phyloP scores from a whole-genome alignment of 2,888 invertebrate species.

The Luperina nickerlii region DNA sequence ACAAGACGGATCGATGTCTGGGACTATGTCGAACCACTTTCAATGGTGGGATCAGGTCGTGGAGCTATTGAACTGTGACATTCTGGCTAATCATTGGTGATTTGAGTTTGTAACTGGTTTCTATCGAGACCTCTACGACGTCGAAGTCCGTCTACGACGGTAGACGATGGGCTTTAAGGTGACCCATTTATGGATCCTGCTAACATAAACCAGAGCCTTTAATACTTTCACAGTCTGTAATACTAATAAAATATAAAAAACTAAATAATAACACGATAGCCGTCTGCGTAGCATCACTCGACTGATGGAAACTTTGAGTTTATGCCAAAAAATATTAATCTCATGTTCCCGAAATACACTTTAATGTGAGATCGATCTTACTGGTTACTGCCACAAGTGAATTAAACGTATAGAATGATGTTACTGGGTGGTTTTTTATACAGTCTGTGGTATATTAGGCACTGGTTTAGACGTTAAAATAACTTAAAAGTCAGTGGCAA shows the following conservation, averaged over 20 bases:
- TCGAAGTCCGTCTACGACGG: background rate
- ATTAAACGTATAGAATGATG: constrained; percentile 34
- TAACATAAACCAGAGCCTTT: constrained; percentile 24
- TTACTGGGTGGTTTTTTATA: constrained; percentile 16
- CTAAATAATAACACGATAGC: constrained; percentile 28
- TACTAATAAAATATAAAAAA: constrained; percentile 45
- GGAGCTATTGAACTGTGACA: no score
- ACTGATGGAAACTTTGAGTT: constrained; percentile 79
- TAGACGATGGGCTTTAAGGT: background rate
- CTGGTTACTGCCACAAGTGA: constrained; percentile 69
- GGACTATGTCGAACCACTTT: no score
- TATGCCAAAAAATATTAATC: constrained; percentile 89
- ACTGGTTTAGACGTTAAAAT: background rate
- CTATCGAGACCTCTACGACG: background rate
- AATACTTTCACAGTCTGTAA: constrained; percentile 31
- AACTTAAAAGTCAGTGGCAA: background rate
- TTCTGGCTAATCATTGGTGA: background rate
- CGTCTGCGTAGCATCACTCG: constrained; percentile 63
- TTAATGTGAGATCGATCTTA: constrained; percentile 86
- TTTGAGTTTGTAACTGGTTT: background rate
- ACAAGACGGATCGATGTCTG: no score
- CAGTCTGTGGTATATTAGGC: background rate
- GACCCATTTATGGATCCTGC: background rate
- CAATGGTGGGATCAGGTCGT: no score
- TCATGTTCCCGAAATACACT: constrained; percentile 83